Conservation (phyloP, 92 coral and sea anemone genomes). For the Umimayanthus chanpuru region DNA sequence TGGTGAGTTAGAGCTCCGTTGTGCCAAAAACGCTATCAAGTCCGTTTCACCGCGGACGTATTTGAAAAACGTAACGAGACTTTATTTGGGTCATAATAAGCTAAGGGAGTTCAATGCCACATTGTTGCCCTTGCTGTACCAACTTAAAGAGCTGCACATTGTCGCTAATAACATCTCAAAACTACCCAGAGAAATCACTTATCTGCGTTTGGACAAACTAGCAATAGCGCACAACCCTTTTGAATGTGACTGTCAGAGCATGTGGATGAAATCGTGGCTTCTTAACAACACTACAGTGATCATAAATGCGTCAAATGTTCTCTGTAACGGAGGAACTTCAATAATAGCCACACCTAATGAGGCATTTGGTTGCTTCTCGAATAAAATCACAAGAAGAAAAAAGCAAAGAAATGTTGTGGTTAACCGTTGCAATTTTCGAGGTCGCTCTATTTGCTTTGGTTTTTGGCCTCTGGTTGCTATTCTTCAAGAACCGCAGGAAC, state of each 20-base stretch:
- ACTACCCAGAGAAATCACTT: conserved; percentile 53
- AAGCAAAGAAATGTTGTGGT: background rate
- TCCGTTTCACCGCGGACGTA: conserved; percentile 52
- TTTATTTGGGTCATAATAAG: conserved; percentile 67
- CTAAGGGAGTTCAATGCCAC: conserved; percentile 54
- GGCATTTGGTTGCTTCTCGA: conserved; percentile 21
- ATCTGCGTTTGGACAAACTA: conserved; percentile 42
- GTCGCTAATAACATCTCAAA: conserved; percentile 66
- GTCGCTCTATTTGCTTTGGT: conserved; percentile 16
- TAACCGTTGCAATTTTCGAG: background rate
- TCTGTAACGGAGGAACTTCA: conserved; percentile 54
- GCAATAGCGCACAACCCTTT: conserved; percentile 66
- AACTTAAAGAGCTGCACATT: conserved; percentile 51
- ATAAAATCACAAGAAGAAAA: background rate
- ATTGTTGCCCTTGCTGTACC: conserved; percentile 36
- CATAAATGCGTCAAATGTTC: conserved; percentile 50
- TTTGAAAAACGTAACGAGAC: conserved; percentile 59
- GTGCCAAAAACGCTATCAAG: conserved; percentile 58
- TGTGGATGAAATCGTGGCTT: conserved; percentile 76
- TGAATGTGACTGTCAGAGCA: conserved; percentile 69
- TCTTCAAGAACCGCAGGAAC: conserved; percentile 62
- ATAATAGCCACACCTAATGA: background rate
- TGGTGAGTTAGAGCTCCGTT: conserved; percentile 49
- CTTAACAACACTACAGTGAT: conserved; percentile 37
- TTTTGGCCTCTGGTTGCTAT: conserved; percentile 21